These are phyloP conservation scores for Anableps anableps DNA, from an alignment of 2,797 vertebrate genomes.

Conservation along the genomic window DNA sequence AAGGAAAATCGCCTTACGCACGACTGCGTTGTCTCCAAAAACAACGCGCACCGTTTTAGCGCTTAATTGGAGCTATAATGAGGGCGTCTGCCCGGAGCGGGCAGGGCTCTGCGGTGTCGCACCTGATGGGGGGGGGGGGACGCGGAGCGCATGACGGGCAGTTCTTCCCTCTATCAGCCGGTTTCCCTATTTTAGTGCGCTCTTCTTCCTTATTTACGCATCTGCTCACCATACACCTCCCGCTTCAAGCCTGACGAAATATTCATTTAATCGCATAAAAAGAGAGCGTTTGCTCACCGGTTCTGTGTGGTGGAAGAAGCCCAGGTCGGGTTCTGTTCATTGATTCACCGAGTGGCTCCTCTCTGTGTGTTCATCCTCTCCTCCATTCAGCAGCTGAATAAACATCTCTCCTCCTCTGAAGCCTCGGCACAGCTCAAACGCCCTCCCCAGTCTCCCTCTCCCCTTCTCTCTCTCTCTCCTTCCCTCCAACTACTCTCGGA, in stretches of 20 bases:
- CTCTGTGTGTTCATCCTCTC: constrained; percentile 34
- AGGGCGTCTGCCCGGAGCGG: constrained; percentile 23
- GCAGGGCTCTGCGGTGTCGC: constrained; percentile 25
- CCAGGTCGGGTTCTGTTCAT: constrained; percentile 55
- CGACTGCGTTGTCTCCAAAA: constrained; percentile 1
- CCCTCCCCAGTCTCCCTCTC: constrained; percentile 21
- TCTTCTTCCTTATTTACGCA: constrained; percentile 41
- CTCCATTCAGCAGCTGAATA: constrained; percentile 62
- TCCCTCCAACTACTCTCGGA: background rate
- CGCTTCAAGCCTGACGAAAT: background rate
- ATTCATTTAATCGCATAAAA: background rate
- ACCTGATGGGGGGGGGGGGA: constrained; percentile 38
- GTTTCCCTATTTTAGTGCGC: constrained; percentile 4
- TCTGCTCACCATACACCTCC: background rate
- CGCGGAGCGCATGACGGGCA: background rate
- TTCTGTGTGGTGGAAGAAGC: constrained; percentile 37
- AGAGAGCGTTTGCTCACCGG: constrained; percentile 44
- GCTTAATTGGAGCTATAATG: constrained; percentile 26
- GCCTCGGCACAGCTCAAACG: constrained; percentile 40
- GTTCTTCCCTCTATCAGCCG: background rate
- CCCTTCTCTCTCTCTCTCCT: constrained; percentile 20
- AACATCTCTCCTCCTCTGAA: constrained; percentile 39
- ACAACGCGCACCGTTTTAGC: constrained; percentile 3
- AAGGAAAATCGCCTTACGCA: constrained; percentile 2
- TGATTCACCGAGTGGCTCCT: constrained; percentile 58